Percentiles rank a stretch among this genome's conserved stretches.
These are phyloP conservation scores for Drosophila mayri DNA, from an alignment of 1,140 invertebrate species.

Conservation along the genomic window DNA sequence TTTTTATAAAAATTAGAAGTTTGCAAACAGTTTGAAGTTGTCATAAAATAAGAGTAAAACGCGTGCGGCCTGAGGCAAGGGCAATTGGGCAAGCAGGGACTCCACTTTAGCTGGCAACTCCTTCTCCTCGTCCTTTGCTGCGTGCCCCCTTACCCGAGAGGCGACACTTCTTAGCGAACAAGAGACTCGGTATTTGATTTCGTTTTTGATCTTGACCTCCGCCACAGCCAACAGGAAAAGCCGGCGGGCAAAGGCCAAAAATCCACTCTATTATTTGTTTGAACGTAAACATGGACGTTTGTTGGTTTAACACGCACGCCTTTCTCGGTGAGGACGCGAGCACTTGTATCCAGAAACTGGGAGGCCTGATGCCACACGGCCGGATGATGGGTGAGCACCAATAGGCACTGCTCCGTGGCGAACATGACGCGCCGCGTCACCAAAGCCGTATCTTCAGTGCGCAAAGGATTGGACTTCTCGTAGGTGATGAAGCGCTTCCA, in stretches of 20 bases:
- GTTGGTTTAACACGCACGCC: constrained; percentile 88
- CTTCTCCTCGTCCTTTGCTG: background rate
- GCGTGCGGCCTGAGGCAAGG: constrained; percentile 63
- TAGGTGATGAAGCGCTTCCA: constrained; percentile 99
- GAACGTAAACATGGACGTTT: constrained; percentile 20
- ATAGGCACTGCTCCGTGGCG: constrained; percentile 98
- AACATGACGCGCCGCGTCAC: constrained; percentile 98
- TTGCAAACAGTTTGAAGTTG: no score
- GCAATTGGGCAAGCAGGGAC: constrained; percentile 61
- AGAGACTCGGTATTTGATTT: constrained; percentile 53
- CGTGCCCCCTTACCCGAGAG: constrained; percentile 69
- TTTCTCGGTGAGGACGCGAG: constrained; percentile 96
- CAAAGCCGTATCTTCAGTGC: constrained; percentile 97
- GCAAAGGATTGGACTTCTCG: constrained; percentile 98
- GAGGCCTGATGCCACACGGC: constrained; percentile 99
- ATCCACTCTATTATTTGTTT: constrained; percentile 69
- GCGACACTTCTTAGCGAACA: constrained; percentile 71
- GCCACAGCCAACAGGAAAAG: background rate
- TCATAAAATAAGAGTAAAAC: constrained; percentile 55
- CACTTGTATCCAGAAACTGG: constrained; percentile 97
- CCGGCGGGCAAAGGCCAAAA: constrained; percentile 15
- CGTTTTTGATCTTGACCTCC: constrained; percentile 42
- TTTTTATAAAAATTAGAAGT: background rate
- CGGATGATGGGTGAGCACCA: constrained; percentile 98
- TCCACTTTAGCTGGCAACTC: background rate